A percentile compares a stretch with the other conserved stretches of the same genome.
These are phyloP conservation scores for Microcaecilia unicolor DNA, from an alignment of 2,797 vertebrate genomes.

Conservation along the genomic window DNA sequence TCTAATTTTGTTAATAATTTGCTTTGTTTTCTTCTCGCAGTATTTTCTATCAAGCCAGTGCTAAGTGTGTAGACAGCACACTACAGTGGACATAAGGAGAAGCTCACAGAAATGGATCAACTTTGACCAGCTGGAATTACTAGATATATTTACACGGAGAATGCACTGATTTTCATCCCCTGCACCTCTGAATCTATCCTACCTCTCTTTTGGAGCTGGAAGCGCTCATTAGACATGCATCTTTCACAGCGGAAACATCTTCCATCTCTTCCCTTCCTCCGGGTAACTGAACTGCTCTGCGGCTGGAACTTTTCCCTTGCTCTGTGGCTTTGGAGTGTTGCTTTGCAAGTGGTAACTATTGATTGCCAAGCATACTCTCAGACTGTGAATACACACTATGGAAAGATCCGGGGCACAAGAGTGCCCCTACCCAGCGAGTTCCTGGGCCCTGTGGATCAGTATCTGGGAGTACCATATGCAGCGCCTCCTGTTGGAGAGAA, in stretches of 20 bases:
- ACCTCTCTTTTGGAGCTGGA: background rate
- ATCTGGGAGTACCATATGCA: slow-evolving; percentile 89
- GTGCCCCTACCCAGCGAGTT: slow-evolving; percentile 93
- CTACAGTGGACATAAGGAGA: too few species aligned
- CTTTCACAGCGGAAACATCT: slow-evolving; percentile 6
- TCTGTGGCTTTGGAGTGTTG: slow-evolving; percentile 82
- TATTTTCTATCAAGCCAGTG: too few species aligned
- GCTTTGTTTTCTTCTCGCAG: too few species aligned
- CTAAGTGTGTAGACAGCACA: too few species aligned
- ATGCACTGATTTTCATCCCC: too few species aligned
- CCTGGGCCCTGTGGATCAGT: slow-evolving; percentile 94
- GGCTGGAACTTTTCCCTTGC: slow-evolving; percentile 51
- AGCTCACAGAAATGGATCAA: too few species aligned
- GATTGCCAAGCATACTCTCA: slow-evolving; percentile 82
- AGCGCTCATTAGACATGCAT: slow-evolving; percentile 6
- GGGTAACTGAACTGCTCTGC: slow-evolving; percentile 43
- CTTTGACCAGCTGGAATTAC: too few species aligned
- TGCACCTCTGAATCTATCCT: slow-evolving; percentile 7
- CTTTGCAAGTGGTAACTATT: slow-evolving; percentile 53
- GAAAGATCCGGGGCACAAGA: slow-evolving; percentile 86
- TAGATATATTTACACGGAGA: too few species aligned
- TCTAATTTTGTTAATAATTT: too few species aligned
- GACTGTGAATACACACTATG: slow-evolving; percentile 94
- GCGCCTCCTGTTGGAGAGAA: slow-evolving; percentile 86
- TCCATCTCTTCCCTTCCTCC: slow-evolving; percentile 13